A percentile compares a stretch with the other conserved stretches of the same genome.
These are phyloP conservation scores for Ypsolopha scabrella DNA, from an alignment of 2,888 invertebrate genomes.

Conservation along the genomic window DNA sequence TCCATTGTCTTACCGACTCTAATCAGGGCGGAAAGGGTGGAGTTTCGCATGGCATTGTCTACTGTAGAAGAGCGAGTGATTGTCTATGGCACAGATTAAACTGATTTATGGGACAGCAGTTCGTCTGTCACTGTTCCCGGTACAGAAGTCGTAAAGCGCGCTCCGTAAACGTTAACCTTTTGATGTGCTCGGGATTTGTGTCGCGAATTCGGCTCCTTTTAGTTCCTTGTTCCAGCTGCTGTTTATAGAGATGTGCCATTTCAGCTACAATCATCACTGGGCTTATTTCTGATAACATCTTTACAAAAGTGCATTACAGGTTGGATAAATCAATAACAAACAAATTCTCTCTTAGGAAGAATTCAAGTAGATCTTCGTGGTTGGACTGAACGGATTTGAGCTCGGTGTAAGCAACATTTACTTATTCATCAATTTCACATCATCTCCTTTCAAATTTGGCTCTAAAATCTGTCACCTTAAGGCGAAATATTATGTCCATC, in stretches of 20 bases:
- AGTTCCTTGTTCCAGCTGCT: not conserved
- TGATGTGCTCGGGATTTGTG: constrained; percentile 28
- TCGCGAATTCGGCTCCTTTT: not conserved
- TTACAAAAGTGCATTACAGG: too few relatives aligned
- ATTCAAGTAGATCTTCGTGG: too few relatives aligned
- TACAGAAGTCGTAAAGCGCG: constrained; percentile 46
- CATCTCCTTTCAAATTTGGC: too few relatives aligned
- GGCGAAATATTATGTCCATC: too few relatives aligned
- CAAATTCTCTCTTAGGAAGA: too few relatives aligned
- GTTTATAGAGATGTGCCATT: not conserved
- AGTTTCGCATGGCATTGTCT: constrained; percentile 27
- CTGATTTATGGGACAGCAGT: constrained; percentile 56
- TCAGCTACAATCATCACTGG: too few relatives aligned
- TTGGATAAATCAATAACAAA: too few relatives aligned
- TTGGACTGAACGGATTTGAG: too few relatives aligned
- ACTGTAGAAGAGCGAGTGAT: constrained; percentile 57
- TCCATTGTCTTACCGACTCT: constrained; percentile 17
- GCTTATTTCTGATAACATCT: too few relatives aligned
- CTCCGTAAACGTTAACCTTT: constrained; percentile 36
- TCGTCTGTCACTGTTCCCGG: constrained; percentile 47
- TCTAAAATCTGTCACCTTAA: too few relatives aligned
- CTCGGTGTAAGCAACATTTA: too few relatives aligned
- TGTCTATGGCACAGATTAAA: constrained; percentile 58
- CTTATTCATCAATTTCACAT: too few relatives aligned
- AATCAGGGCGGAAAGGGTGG: constrained; percentile 8